Evolutionary conservation across 2,797 vertebrate species (phyloP), one percentile per base, ranked within the genome.

Genomic region (Graptemys geographica): DNA sequence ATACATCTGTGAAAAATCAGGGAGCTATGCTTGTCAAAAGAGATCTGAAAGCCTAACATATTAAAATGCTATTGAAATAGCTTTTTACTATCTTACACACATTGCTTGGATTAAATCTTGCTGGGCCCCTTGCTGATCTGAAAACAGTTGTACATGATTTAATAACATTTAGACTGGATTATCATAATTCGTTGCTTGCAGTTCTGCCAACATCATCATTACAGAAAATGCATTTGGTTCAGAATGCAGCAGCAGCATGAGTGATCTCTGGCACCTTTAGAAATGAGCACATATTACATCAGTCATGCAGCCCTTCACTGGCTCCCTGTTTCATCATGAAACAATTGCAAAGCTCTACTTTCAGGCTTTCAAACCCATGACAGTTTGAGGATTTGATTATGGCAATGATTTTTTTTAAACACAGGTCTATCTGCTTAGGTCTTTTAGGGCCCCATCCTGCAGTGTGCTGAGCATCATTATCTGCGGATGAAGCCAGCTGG

Each of bases 1-100:
- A 21, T 84, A 88, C 44, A 84, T 57, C 81, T 88, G 52, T 91
- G 88, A 93, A 92, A 92, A 83, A 84, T 37, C 52, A 69, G 37
- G 82, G 31, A 88, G 53, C 5, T 88, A 7, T 3, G 33, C 52
- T 87, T 28, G 23, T 56, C 81, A 47, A 2, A 51, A 56, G 89
- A 90, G 81, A 89, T 11, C 28, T 1, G 11, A 84, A 53, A 94
- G 59, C 13, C 72, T 53, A 53, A 72, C 19, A 0, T 15, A 62
- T 18, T 57, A 87, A 96, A 94, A 93, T 8, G 1, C 33, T 89
- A 41, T 18, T 37, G 80, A 89, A 95, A 65, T 52, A 72, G 47
- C 9, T 78, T 88, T 81, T 84, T n/a, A 12, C 62, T 79, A 28
- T 47, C 18, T 41, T 11, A 62, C 1, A 53, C 79, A 72, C 49